Evolutionary conservation across 1,140 invertebrate species (phyloP).

Genomic region (Rhyzopertha dominica): DNA sequence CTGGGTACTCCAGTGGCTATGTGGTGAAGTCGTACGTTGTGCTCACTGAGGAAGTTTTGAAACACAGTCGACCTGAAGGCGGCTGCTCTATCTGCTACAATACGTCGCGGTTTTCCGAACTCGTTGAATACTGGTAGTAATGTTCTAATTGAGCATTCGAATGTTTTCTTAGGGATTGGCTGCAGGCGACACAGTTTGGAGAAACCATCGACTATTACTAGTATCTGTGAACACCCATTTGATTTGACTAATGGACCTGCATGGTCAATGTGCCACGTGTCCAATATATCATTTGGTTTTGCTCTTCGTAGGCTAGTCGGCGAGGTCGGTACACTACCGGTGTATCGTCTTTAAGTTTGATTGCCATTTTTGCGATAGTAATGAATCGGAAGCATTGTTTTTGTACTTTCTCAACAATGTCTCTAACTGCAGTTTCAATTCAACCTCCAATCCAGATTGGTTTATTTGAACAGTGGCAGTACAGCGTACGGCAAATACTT

Average conservation of each 20-base stretch:
- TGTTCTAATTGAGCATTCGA: slow-evolving; percentile 12
- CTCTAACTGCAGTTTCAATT: neutral
- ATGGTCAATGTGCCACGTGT: slow-evolving; percentile 15
- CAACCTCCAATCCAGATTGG: neutral
- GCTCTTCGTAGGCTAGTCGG: neutral
- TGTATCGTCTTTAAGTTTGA: slow-evolving; percentile 7
- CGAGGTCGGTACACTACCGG: slow-evolving; percentile 6
- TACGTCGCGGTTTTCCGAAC: slow-evolving; percentile 9
- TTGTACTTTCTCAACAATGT: neutral
- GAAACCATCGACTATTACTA: slow-evolving; percentile 10
- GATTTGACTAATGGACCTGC: slow-evolving; percentile 16
- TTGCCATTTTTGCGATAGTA: slow-evolving; percentile 8
- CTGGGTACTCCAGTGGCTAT: slow-evolving; percentile 20
- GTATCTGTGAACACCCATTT: slow-evolving; percentile 13
- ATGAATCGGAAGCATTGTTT: slow-evolving; percentile 2
- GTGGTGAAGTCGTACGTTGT: slow-evolving; percentile 13
- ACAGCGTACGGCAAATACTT: neutral
- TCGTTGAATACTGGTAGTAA: slow-evolving; percentile 8
- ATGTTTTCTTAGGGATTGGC: slow-evolving; percentile 10
- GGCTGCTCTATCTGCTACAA: slow-evolving; percentile 14
- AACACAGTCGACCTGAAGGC: slow-evolving; percentile 13
- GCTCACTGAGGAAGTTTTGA: slow-evolving; percentile 5
- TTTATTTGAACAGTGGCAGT: neutral
- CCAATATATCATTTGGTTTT: neutral
- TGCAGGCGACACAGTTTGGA: slow-evolving; percentile 8